Base-by-base conservation (phyloP, 2,888 invertebrate species). In the Eupithecia dodoneata region DNA sequence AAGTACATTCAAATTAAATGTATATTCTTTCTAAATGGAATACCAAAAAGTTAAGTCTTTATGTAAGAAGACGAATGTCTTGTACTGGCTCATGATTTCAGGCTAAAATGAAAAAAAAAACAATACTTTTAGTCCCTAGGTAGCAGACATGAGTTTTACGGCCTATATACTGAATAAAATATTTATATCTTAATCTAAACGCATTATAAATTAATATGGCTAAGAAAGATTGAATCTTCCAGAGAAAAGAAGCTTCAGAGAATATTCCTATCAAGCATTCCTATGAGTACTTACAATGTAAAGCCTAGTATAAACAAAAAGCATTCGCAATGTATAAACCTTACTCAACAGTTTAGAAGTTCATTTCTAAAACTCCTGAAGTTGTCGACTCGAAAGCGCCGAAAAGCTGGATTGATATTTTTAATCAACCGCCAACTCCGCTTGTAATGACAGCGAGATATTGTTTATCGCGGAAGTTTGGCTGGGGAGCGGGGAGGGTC, bases 341-440 rank as follows among this genome's bases (percentile, higher is more conserved):
- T 59, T 41, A 63, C 52, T 67, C 47, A 76, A 72, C 74, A n/a
- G 72, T 77, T 72, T 30, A 71, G 70, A 66, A 52, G 70, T 72
- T 65, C 66, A 75, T 78, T 59, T 75, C 71, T 55, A 47, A 55
- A 78, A 66, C 15, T 55, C 59, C 52, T 55, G 66, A 73, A 73
- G 72, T 76, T 75, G 59, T 72, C 67, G 47, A 41, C 52, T 67
- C 59, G 71, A 72, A 78, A 76, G 79, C 72, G 76, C 47, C 18
- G 72, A 76, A 73, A 76, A 79, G 74, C 78, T 74, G 76, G 80
- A 89, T 88, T 89, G 88, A 89, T 88, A 89, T 89, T 90, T 89
- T 89, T 88, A 90, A 90, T 90, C 89, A 90, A 87, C 85, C 85
- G 81, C 85, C 83, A 88, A 88, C 87, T 89, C 86, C 76, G 83